Evolutionary conservation across 2,888 invertebrate species (phyloP).

Genomic region (Aquatica leii): DNA sequence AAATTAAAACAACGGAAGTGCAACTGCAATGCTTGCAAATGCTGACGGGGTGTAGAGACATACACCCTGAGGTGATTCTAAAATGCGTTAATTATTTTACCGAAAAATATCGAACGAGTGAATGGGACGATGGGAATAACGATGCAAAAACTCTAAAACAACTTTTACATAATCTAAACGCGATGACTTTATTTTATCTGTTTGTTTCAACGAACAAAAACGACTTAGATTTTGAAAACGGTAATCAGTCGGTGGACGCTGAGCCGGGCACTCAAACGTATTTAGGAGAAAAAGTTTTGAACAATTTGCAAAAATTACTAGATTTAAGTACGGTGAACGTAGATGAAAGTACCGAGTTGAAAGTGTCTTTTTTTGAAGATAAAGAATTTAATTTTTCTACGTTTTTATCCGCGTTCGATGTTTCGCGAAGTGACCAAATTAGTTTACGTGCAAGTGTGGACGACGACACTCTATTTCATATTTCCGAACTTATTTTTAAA

Average conservation of each 20-base stretch:
- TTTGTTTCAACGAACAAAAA: slow-evolving; percentile 38
- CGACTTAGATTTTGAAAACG: slow-evolving; percentile 46
- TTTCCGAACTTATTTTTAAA: slow-evolving; percentile 56
- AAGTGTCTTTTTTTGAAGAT: slow-evolving; percentile 68
- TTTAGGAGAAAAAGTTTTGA: slow-evolving; percentile 67
- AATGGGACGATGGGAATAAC: slow-evolving; percentile 49
- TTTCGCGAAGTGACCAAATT: slow-evolving; percentile 52
- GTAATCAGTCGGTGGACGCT: slow-evolving; percentile 43
- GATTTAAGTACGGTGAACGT: slow-evolving; percentile 64
- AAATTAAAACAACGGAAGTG: slow-evolving; percentile 76
- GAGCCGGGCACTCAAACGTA: slow-evolving; percentile 41
- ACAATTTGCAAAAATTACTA: slow-evolving; percentile 70
- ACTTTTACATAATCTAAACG: slow-evolving; percentile 51
- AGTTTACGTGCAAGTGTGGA: slow-evolving; percentile 58
- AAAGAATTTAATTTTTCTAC: slow-evolving; percentile 64
- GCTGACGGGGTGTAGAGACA: slow-evolving; percentile 70
- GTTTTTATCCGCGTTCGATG: slow-evolving; percentile 65
- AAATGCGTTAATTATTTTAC: slow-evolving; percentile 61
- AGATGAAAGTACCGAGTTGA: slow-evolving; percentile 56
- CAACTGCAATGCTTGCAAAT: slow-evolving; percentile 77
- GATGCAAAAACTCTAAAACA: slow-evolving; percentile 48
- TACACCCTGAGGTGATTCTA: slow-evolving; percentile 69
- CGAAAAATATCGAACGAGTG: slow-evolving; percentile 52
- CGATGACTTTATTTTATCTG: slow-evolving; percentile 52
- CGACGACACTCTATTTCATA: slow-evolving; percentile 57